Conservation (phyloP, 2,797 vertebrate genomes). For the Channa striata region DNA sequence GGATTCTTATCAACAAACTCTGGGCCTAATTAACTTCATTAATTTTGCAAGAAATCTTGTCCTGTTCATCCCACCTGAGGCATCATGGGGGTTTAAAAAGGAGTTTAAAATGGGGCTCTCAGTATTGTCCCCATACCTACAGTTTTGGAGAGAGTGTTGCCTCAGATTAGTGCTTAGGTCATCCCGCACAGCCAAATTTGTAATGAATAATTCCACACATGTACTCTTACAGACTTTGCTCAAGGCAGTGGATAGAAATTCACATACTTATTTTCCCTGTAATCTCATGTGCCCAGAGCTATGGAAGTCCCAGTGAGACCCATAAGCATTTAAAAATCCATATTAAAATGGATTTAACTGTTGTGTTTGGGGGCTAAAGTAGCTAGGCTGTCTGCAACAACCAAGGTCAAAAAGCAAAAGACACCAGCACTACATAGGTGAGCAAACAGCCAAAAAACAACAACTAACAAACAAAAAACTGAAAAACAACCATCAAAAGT, state of each 20-base stretch:
- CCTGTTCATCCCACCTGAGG: constrained; percentile 18
- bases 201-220: constrained; percentile 69
- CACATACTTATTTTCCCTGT: constrained; percentile 53
- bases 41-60: constrained; percentile 29
- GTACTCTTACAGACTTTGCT: constrained; percentile 50
- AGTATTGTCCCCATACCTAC: constrained; percentile 11
- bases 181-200: constrained; percentile 32
- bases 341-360: constrained; percentile 35
- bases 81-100: constrained; percentile 7
- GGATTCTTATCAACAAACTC: constrained; percentile 25
- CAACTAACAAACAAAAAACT: too few species aligned
- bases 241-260: constrained; percentile 47
- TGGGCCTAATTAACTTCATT: constrained; percentile 31
- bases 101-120: constrained; percentile 14
- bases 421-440: constrained; percentile 7
- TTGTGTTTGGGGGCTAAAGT: constrained; percentile 10
- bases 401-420: constrained; percentile 14
- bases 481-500: constrained; percentile 15
- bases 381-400: constrained; percentile 14
- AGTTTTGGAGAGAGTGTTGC: constrained; percentile 16
- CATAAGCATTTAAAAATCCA: constrained; percentile 39
- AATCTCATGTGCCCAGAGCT: constrained; percentile 46
- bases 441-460: constrained; percentile 3
- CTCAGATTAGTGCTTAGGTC: constrained; percentile 19
- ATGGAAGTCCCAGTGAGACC: constrained; percentile 32